Conservation (phyloP, 2,888 invertebrate genomes). For the Melikaiella ostensackeni region DNA sequence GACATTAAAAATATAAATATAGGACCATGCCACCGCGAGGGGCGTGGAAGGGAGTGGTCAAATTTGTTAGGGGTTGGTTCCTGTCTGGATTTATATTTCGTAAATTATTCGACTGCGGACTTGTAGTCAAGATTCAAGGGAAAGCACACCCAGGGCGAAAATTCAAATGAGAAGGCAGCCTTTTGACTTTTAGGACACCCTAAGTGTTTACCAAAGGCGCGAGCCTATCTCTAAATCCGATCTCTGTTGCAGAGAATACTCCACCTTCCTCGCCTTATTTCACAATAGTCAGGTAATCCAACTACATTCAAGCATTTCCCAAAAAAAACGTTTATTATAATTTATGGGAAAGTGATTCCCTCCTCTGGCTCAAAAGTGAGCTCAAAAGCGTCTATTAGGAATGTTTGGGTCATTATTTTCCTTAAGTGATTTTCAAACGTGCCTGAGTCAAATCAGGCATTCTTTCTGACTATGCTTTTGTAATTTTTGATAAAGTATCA, state of each 20-base stretch:
- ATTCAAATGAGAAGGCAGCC: constrained; percentile 57
- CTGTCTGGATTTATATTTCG: constrained; percentile 68
- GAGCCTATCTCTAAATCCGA: constrained; percentile 28
- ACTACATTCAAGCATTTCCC: constrained; percentile 22
- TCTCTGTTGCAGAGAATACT: constrained; percentile 9
- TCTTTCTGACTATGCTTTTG: background rate
- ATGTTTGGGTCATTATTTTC: background rate
- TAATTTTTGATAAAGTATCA: background rate
- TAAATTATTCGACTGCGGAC: constrained; percentile 64
- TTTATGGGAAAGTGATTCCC: constrained; percentile 41
- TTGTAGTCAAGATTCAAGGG: background rate
- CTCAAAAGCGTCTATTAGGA: background rate
- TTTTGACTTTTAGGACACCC: constrained; percentile 55
- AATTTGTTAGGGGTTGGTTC: constrained; percentile 71
- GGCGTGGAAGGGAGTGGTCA: constrained; percentile 73
- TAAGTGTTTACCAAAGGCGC: constrained; percentile 58
- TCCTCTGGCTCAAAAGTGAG: background rate
- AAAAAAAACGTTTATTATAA: constrained; percentile 25
- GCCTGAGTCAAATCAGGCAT: background rate
- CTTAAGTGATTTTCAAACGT: background rate
- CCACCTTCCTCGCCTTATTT: constrained; percentile 27
- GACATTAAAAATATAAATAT: constrained; percentile 40
- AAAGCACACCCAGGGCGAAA: constrained; percentile 55
- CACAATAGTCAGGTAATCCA: background rate
- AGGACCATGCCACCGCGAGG: constrained; percentile 55